Evolutionary conservation across 1,140 invertebrate species (phyloP).

Genomic region (Anastrepha obliqua): DNA sequence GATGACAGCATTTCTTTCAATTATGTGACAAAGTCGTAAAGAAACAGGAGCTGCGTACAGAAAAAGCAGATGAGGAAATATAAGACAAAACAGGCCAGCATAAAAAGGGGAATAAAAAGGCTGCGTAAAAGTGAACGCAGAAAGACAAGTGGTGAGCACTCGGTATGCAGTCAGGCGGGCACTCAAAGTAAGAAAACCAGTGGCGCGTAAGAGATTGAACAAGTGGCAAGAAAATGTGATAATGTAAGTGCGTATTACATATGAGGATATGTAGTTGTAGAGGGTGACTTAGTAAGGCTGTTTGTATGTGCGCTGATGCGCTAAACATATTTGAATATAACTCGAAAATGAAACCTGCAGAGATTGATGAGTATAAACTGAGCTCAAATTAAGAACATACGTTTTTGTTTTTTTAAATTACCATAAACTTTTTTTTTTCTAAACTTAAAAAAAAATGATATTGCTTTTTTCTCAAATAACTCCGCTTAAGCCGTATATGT

Average conservation of each 20-base stretch:
- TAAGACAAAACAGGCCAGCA: neutral
- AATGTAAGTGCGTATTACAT: neutral
- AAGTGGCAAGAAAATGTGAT: slow-evolving; percentile 6
- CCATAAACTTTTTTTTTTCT: too few species aligned
- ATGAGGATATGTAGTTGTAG: neutral
- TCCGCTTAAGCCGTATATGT: too few species aligned
- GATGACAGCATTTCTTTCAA: neutral
- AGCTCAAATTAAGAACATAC: too few species aligned
- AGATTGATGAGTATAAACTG: too few species aligned
- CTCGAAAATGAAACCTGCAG: too few species aligned
- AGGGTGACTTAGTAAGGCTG: too few species aligned
- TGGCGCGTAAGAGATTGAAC: neutral
- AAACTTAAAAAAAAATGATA: too few species aligned
- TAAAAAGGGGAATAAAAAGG: neutral
- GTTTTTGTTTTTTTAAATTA: too few species aligned
- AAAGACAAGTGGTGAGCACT: neutral
- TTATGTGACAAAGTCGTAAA: slow-evolving; percentile 19
- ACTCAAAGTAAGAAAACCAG: neutral
- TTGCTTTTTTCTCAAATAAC: too few species aligned
- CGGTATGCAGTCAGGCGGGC: neutral
- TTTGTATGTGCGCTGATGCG: neutral
- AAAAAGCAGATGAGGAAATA: neutral
- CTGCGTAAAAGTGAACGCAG: neutral
- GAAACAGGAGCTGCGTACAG: neutral
- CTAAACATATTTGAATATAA: neutral